Evolutionary conservation across 2,113 vertebrate genomes (phyloP).

Genomic region (Calonectris borealis): DNA sequence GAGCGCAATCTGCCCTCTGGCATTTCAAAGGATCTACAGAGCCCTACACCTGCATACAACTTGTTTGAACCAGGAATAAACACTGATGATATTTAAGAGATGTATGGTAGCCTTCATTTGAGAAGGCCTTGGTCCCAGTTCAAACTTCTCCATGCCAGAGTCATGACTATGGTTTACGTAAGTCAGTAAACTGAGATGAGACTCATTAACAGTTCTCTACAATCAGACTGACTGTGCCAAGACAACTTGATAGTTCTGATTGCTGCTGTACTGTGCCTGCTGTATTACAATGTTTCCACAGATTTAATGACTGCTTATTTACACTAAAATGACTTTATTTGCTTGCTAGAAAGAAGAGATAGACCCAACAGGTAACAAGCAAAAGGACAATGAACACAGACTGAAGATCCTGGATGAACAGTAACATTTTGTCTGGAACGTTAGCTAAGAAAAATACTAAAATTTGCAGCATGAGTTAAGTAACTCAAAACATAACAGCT

Average conservation of each 20-base stretch:
- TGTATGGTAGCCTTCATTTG: neutral
- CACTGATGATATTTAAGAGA: neutral
- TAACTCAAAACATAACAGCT: neutral
- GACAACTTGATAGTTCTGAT: neutral
- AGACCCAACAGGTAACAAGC: neutral
- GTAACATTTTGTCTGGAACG: neutral
- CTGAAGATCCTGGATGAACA: neutral
- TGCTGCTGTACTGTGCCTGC: neutral
- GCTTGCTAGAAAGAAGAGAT: neutral
- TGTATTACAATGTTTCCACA: neutral
- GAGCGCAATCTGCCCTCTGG: neutral
- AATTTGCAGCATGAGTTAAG: neutral
- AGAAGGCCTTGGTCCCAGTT: neutral
- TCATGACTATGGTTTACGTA: neutral
- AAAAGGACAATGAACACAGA: neutral
- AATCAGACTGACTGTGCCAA: neutral
- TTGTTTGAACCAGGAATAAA: neutral
- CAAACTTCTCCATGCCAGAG: neutral
- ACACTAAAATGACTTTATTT: neutral
- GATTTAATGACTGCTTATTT: neutral
- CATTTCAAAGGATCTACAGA: neutral
- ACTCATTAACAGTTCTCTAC: neutral
- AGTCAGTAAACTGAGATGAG: neutral
- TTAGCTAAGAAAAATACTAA: neutral
- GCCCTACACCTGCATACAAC: neutral